phyloP scores from a whole-genome alignment of 2,888 invertebrate genomes.

The Isotomurus palustris region DNA sequence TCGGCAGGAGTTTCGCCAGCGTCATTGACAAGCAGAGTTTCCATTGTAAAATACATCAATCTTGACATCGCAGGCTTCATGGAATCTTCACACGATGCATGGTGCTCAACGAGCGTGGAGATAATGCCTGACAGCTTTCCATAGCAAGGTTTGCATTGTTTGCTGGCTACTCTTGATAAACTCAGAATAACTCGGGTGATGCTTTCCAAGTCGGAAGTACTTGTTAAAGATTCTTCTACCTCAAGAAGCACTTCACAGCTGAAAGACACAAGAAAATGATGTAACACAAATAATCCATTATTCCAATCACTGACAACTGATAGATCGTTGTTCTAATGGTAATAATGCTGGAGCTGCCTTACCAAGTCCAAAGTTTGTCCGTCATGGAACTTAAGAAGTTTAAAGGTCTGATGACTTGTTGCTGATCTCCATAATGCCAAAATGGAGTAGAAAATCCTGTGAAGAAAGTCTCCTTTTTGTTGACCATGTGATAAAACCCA shows the following conservation, averaged over 20 bases:
- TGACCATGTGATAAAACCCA: slow-evolving; percentile 20
- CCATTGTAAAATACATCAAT: neutral
- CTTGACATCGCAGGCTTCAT: neutral
- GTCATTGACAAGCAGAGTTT: too few species aligned
- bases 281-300: too few species aligned
- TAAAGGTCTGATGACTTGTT: slow-evolving; percentile 15
- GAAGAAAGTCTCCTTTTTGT: slow-evolving; percentile 18
- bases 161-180: slow-evolving; percentile 26
- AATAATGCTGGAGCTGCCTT: neutral
- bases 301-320: too few species aligned
- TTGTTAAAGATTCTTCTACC: slow-evolving; percentile 1
- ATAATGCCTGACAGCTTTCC: slow-evolving; percentile 9
- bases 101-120: neutral
- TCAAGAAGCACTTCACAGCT: slow-evolving; percentile 16
- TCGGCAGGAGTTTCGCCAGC: too few species aligned
- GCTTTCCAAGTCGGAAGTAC: neutral
- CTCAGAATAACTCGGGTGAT: slow-evolving; percentile 15
- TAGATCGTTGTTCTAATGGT: too few species aligned
- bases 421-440: slow-evolving; percentile 22
- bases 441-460: slow-evolving; percentile 14
- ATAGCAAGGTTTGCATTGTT: slow-evolving; percentile 22
- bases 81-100: neutral
- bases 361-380: too few species aligned
- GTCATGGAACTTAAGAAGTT: too few species aligned
- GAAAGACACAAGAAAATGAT: slow-evolving; percentile 7